Conservation (phyloP, 2,888 invertebrate genomes). For the Temnothorax ravouxi region DNA sequence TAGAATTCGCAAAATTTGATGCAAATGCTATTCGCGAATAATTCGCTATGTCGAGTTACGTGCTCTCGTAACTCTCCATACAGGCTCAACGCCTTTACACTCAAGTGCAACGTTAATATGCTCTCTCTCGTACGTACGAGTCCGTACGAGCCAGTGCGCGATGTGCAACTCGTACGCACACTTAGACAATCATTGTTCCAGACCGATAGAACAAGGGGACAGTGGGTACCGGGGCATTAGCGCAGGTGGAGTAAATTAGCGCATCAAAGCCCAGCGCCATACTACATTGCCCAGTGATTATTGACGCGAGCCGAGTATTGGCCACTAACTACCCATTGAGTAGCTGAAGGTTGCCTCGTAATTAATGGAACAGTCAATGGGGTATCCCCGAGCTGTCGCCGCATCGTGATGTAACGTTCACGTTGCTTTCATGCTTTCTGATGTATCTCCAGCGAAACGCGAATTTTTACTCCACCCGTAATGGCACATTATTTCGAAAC, state of each 20-base stretch:
- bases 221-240: slow-evolving; percentile 74
- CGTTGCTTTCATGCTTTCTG: slow-evolving; percentile 9
- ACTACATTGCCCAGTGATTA: slow-evolving; percentile 82
- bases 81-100: slow-evolving; percentile 41
- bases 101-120: slow-evolving; percentile 64
- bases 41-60: slow-evolving; percentile 26
- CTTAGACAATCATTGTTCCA: slow-evolving; percentile 76
- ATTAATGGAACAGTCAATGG: slow-evolving; percentile 83
- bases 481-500: background rate
- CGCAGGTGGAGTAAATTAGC: slow-evolving; percentile 83
- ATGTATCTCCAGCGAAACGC: background rate
- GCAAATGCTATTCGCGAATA: slow-evolving; percentile 42
- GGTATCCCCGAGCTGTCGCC: slow-evolving; percentile 60
- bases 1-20: slow-evolving; percentile 26
- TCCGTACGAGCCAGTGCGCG: slow-evolving; percentile 37
- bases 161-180: slow-evolving; percentile 62
- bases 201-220: slow-evolving; percentile 61
- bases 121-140: slow-evolving; percentile 60
- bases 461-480: background rate
- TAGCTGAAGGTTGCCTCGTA: slow-evolving; percentile 82
- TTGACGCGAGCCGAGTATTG: slow-evolving; percentile 83
- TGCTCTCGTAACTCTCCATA: slow-evolving; percentile 15
- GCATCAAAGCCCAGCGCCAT: slow-evolving; percentile 80
- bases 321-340: slow-evolving; percentile 85
- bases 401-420: slow-evolving; percentile 21